phyloP scores from a whole-genome alignment of 2,797 vertebrate species.

The Decapterus maruadsi region DNA sequence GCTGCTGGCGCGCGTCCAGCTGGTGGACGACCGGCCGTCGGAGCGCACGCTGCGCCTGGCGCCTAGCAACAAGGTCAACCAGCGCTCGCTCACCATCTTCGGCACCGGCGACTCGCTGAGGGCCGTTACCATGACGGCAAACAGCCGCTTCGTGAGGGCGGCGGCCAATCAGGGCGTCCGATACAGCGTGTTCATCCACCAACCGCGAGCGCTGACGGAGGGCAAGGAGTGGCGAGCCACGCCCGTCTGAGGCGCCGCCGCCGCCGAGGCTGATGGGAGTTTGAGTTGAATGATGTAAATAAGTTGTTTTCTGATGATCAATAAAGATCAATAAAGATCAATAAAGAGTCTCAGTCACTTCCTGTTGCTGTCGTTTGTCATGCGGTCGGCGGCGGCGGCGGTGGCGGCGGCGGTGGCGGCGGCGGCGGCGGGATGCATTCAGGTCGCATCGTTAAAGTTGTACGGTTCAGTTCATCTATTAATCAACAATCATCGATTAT shows the following conservation, averaged over 20 bases:
- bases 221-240: conserved; percentile 93
- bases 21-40: conserved; percentile 92
- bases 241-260: conserved; percentile 61
- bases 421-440: too few species aligned
- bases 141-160: conserved; percentile 95
- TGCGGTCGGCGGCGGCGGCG: too few species aligned
- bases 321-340: too few species aligned
- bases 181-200: conserved; percentile 95
- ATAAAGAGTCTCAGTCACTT: conserved; percentile 38
- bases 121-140: conserved; percentile 96
- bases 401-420: too few species aligned
- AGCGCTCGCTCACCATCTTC: conserved; percentile 93
- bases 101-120: conserved; percentile 93
- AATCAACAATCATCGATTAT: too few species aligned
- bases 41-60: conserved; percentile 89
- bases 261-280: conserved; percentile 15
- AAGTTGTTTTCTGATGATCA: too few species aligned
- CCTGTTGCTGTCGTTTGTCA: not conserved
- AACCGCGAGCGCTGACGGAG: conserved; percentile 94
- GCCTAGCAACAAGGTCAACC: conserved; percentile 93
- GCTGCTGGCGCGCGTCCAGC: conserved; percentile 86
- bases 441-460: too few species aligned
- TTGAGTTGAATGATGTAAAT: conserved; percentile 2
- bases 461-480: too few species aligned
- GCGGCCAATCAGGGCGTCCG: conserved; percentile 94